These are phyloP conservation scores for Lacerta viridis DNA, from an alignment of 2,797 vertebrate species.

Conservation along the genomic window DNA sequence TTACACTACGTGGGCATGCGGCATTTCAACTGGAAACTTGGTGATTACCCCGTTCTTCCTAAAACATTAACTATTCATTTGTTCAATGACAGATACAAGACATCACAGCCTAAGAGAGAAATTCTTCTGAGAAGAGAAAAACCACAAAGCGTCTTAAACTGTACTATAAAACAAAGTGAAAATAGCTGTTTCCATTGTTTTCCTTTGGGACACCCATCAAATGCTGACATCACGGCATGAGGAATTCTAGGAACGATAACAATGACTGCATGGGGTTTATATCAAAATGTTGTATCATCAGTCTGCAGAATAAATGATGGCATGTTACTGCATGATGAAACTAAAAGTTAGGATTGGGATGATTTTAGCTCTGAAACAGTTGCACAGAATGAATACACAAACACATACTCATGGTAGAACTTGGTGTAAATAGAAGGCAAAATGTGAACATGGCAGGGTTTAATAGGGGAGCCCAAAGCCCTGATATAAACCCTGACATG, in stretches of 20 bases:
- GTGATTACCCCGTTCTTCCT: conserved; percentile 53
- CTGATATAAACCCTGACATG: no score
- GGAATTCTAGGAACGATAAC: conserved; percentile 66
- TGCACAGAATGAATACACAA: no score
- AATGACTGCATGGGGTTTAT: conserved; percentile 41
- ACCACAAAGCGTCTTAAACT: conserved; percentile 26
- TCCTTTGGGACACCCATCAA: conserved; percentile 53
- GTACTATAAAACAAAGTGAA: neutral
- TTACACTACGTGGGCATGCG: neutral
- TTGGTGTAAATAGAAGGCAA: neutral
- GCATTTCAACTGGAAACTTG: conserved; percentile 60
- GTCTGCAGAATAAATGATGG: conserved; percentile 42
- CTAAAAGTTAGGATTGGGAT: conserved; percentile 21
- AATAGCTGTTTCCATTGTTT: conserved; percentile 64
- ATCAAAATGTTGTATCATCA: conserved; percentile 41
- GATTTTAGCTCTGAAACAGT: neutral
- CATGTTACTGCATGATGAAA: conserved; percentile 29
- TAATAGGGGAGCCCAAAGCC: no score
- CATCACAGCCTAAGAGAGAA: conserved; percentile 37
- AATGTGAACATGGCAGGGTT: neutral
- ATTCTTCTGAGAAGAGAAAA: conserved; percentile 41
- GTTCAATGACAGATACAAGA: conserved; percentile 22
- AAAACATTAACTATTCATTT: conserved; percentile 50
- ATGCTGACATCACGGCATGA: conserved; percentile 59
- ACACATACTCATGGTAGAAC: no score